Evolutionary conservation across 2,888 invertebrate species (phyloP), one percentile per base, ranked within the genome.

Genomic region (Phymatocera aterrima): DNA sequence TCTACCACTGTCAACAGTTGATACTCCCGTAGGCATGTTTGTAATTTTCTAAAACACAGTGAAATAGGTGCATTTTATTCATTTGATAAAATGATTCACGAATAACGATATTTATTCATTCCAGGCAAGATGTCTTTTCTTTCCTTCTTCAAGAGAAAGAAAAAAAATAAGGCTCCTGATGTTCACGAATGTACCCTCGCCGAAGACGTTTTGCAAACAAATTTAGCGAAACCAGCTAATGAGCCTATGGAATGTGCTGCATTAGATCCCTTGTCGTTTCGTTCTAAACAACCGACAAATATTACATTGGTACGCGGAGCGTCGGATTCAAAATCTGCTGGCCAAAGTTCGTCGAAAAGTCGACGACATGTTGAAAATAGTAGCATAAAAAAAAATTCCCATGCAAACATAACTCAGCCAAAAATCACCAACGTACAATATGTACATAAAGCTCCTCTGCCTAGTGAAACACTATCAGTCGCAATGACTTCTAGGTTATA

Each of bases 151-250:
- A 51, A 18, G 3, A 51, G 51, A 51, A 51, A 31, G 2, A 28
- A 18, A 31, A 34, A 4, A 6, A 28, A 48, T 0, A 72, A 3
- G 4, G 10, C 31, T 0, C 10, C 8, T 10, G 48, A 70, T 24
- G 46, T 15, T 46, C 15, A 24, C 18, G 34, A 31, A 3, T 6
- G 1, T n/a, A 4, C 2, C 3, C 12, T 34, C 6, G 70, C 48
- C 34, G 70, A 51, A 51, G 70, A 72, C 21, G 51, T 51, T 28
- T 72, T 72, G 18, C 18, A 51, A 34, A 18, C 70, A 24, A 24
- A 15, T 8, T 15, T 48, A 15, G 48, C n/a, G 18, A 10, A 51
- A 3, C 4, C 28, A 34, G 51, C n/a, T 72, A 6, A 5, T 18
- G 18, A 51, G 3, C 51, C 31, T 3, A n/a, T 15, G 2, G 28